phyloP scores from a whole-genome alignment of 2,888 invertebrate genomes.

The Drosophila bunnanda region DNA sequence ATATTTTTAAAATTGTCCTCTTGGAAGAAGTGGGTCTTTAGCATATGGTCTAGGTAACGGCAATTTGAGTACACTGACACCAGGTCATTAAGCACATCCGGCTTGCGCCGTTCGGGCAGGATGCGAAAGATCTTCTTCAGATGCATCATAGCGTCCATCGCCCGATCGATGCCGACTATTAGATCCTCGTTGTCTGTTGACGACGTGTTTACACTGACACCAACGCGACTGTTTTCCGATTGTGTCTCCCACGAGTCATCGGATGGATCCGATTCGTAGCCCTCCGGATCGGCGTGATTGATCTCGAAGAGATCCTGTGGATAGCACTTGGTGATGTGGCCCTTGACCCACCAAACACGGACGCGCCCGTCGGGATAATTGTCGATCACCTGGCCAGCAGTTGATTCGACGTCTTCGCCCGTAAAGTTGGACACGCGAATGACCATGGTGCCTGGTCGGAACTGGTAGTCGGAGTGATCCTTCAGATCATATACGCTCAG shows the following conservation, averaged over 20 bases:
- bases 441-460: slow-evolving; percentile 95
- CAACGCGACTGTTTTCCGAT: slow-evolving; percentile 85
- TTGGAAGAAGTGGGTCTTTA: slow-evolving; percentile 94
- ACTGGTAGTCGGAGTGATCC: slow-evolving; percentile 97
- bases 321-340: slow-evolving; percentile 94
- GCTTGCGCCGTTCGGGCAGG: slow-evolving; percentile 90
- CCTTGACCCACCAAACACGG: slow-evolving; percentile 97
- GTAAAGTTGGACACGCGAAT: slow-evolving; percentile 93
- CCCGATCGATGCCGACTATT: slow-evolving; percentile 91
- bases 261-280: slow-evolving; percentile 85
- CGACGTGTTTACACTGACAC: slow-evolving; percentile 63
- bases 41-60: slow-evolving; percentile 92
- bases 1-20: slow-evolving; percentile 82
- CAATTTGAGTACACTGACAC: slow-evolving; percentile 94
- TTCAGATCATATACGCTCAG: slow-evolving; percentile 97
- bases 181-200: slow-evolving; percentile 86
- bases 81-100: slow-evolving; percentile 91
- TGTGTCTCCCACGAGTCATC: slow-evolving; percentile 95
- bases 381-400: slow-evolving; percentile 95
- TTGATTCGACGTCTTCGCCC: slow-evolving; percentile 89
- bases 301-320: slow-evolving; percentile 95
- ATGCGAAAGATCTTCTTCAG: slow-evolving; percentile 92
- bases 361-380: slow-evolving; percentile 94
- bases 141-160: slow-evolving; percentile 90
- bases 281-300: slow-evolving; percentile 89